phyloP scores from a whole-genome alignment of 2,113 vertebrate genomes.

The Laticauda colubrina region DNA sequence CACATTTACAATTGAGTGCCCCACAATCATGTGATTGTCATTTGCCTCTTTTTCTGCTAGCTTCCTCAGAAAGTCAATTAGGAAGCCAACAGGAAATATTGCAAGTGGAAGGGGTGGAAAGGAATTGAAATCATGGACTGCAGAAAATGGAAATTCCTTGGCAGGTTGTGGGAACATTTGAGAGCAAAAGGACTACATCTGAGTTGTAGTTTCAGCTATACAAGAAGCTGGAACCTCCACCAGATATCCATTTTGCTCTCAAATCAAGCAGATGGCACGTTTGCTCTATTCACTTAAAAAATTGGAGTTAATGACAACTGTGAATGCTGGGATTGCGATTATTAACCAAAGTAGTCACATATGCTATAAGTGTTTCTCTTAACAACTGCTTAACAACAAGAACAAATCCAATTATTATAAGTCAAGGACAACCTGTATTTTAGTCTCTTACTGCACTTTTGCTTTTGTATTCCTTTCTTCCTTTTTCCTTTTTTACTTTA shows the following conservation, averaged over 20 bases:
- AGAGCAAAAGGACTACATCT: too few species aligned
- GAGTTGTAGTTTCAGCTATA: too few species aligned
- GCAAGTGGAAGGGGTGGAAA: too few species aligned
- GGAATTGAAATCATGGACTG: too few species aligned
- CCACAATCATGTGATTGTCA: neutral
- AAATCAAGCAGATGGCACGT: neutral
- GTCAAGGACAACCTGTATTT: neutral
- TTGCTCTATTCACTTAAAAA: neutral
- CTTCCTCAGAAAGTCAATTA: neutral
- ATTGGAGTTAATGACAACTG: too few species aligned
- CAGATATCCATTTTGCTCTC: neutral
- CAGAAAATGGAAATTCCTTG: too few species aligned
- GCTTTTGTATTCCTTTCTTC: neutral
- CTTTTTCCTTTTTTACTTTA: neutral
- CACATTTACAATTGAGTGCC: neutral
- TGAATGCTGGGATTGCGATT: too few species aligned
- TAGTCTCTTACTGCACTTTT: constrained; percentile 3
- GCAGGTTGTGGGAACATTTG: too few species aligned
- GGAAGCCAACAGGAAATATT: too few species aligned
- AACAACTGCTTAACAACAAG: neutral
- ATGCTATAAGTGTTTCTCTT: neutral
- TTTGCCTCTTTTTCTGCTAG: neutral
- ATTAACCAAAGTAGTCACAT: too few species aligned
- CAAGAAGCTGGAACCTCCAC: too few species aligned
- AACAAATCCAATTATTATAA: neutral